Evolutionary conservation across 2,888 invertebrate species (phyloP).

Genomic region (Pachydiplax longipennis): DNA sequence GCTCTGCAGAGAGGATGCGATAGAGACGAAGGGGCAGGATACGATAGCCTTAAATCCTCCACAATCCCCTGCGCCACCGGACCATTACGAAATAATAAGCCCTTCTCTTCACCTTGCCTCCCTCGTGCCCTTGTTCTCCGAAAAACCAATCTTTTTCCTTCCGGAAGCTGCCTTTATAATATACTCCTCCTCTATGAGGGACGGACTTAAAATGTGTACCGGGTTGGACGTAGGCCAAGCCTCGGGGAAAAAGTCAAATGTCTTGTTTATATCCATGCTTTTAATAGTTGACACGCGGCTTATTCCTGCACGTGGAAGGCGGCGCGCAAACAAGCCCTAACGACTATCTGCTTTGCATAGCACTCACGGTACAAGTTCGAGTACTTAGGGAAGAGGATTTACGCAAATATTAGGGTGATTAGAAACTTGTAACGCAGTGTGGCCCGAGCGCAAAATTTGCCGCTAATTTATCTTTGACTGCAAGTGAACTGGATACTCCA

Average conservation of each 20-base stretch:
- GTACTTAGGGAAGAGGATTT: neutral
- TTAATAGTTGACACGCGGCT: neutral
- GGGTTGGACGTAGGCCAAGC: neutral
- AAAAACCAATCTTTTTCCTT: neutral
- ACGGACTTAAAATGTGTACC: neutral
- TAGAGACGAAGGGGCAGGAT: neutral
- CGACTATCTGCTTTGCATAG: neutral
- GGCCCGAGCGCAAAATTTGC: neutral
- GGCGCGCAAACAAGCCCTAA: neutral
- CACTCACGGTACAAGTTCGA: neutral
- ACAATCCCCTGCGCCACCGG: neutral
- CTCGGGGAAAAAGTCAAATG: neutral
- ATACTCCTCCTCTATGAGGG: neutral
- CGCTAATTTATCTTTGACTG: neutral
- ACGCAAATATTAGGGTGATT: neutral
- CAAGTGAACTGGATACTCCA: neutral
- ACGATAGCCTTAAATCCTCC: neutral
- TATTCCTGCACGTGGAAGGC: neutral
- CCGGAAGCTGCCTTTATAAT: neutral
- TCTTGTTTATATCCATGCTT: neutral
- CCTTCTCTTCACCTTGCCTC: neutral
- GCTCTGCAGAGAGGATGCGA: neutral
- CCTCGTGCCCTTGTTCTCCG: neutral
- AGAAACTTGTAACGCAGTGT: neutral
- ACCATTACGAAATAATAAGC: slow-evolving; percentile 37